Evolutionary conservation across 2,113 vertebrate species (phyloP).

Genomic region (Todiramphus chloris): DNA sequence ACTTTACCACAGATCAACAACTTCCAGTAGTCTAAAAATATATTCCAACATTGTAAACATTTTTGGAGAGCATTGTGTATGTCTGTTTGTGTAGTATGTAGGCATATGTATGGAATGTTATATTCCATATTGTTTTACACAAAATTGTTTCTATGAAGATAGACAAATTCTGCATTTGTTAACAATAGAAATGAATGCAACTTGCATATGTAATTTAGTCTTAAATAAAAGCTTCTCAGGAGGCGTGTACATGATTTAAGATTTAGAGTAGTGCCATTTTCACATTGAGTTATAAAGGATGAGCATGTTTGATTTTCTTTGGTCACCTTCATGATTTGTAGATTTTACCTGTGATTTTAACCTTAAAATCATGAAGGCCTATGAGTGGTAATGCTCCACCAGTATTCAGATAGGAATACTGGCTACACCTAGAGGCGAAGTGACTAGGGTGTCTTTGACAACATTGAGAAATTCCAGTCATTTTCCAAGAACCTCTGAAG

Average conservation of each 20-base stretch:
- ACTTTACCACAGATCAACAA: neutral
- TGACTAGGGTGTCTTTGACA: neutral
- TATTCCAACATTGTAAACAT: neutral
- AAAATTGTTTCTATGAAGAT: neutral
- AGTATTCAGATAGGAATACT: neutral
- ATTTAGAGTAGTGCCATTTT: neutral
- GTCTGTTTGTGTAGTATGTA: neutral
- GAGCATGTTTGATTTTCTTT: neutral
- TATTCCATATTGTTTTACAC: neutral
- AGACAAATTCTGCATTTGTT: neutral
- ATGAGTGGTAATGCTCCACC: neutral
- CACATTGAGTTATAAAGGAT: neutral
- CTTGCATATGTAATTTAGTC: neutral
- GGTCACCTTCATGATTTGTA: neutral
- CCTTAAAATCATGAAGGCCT: neutral
- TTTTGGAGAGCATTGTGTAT: neutral
- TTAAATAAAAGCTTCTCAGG: neutral
- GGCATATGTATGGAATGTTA: neutral
- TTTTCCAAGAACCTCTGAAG: neutral
- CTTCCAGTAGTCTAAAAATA: slow-evolving; percentile 1
- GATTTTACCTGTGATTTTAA: slow-evolving; percentile 2
- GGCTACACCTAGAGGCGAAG: slow-evolving; percentile 35
- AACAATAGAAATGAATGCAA: neutral
- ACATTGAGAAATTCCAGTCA: neutral
- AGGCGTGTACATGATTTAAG: neutral